phyloP scores from a whole-genome alignment of 2,113 vertebrate genomes.

The Chauna torquata region DNA sequence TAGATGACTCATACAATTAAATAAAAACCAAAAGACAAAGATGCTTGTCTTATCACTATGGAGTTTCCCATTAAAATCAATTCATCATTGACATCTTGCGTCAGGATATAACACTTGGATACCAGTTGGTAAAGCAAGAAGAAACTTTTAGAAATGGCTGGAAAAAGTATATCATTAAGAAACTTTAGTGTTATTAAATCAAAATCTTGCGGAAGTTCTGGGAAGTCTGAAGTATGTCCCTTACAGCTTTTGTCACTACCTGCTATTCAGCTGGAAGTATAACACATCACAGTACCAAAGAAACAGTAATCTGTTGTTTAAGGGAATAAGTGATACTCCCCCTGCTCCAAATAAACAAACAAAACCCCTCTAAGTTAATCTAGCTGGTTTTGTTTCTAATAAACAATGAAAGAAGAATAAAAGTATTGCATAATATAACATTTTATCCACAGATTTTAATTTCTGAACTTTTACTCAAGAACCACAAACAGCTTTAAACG shows the following conservation, averaged over 20 bases:
- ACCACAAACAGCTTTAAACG: neutral
- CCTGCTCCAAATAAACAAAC: neutral
- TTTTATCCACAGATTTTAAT: neutral
- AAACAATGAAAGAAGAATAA: neutral
- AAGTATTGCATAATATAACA: neutral
- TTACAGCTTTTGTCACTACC: neutral
- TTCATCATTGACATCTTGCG: neutral
- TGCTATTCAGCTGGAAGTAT: neutral
- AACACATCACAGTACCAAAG: neutral
- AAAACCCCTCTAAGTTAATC: neutral
- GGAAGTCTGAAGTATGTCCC: neutral
- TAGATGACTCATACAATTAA: neutral
- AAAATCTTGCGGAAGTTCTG: neutral
- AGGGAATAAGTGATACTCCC: neutral
- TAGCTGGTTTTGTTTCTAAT: neutral
- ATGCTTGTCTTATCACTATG: neutral
- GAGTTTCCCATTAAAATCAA: neutral
- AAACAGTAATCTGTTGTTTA: neutral
- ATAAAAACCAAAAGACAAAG: neutral
- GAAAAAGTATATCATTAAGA: neutral
- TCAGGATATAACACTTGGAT: neutral
- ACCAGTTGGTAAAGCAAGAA: neutral
- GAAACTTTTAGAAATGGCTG: neutral
- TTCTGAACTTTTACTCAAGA: neutral
- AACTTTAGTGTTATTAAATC: neutral